These are phyloP conservation scores for Andrena marginata DNA, from an alignment of 2,888 invertebrate genomes.

Conservation along the genomic window DNA sequence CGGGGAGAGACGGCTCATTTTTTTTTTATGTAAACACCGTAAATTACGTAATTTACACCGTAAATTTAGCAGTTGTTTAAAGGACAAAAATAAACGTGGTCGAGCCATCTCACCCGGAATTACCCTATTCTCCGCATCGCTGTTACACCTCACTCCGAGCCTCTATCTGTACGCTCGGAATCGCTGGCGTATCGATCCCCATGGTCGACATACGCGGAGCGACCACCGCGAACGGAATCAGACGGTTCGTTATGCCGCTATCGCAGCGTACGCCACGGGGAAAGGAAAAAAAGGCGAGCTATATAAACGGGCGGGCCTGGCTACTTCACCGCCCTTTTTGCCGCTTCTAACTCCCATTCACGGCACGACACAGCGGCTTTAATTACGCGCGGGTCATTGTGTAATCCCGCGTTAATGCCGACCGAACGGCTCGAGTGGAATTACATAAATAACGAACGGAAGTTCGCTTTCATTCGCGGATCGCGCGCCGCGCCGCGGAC, in stretches of 20 bases:
- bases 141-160: too few relatives aligned
- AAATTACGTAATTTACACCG: too few relatives aligned
- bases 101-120: too few relatives aligned
- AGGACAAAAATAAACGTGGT: too few relatives aligned
- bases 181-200: not conserved
- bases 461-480: conserved; percentile 22
- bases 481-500: not conserved
- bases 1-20: too few relatives aligned
- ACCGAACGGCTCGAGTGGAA: conserved; percentile 33
- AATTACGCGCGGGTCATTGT: conserved; percentile 57
- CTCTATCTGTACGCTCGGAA: not conserved
- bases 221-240: not conserved
- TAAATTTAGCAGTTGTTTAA: too few relatives aligned
- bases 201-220: not conserved
- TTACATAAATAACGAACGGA: conserved; percentile 46
- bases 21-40: too few relatives aligned
- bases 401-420: conserved; percentile 42
- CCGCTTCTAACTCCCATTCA: conserved; percentile 44
- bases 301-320: conserved; percentile 29
- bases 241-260: conserved; percentile 13
- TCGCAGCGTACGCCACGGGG: conserved; percentile 5
- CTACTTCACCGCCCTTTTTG: conserved; percentile 44
- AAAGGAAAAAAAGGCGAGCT: conserved; percentile 17
- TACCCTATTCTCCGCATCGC: too few relatives aligned
- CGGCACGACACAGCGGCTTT: conserved; percentile 39